phyloP scores from a whole-genome alignment of 2,113 vertebrate genomes.

The Asarcornis scutulata region DNA sequence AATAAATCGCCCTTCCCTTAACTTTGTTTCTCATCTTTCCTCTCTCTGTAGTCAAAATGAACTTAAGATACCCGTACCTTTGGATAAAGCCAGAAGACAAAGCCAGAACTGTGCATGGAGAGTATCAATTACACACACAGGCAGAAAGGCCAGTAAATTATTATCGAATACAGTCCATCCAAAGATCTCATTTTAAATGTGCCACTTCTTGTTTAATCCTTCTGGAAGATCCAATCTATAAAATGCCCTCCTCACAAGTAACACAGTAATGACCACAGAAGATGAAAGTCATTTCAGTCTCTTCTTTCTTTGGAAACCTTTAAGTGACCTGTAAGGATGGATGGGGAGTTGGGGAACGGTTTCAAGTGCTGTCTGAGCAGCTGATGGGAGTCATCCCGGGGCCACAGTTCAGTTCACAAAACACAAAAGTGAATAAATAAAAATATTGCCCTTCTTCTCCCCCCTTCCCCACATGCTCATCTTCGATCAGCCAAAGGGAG shows the following conservation, averaged over 20 bases:
- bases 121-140: background rate
- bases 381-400: background rate
- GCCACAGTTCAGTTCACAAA: background rate
- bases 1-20: background rate
- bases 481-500: background rate
- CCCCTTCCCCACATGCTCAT: background rate
- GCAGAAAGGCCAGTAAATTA: constrained; percentile 21
- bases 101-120: background rate
- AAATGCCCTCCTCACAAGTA: constrained; percentile 14
- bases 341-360: background rate
- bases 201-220: constrained; percentile 51
- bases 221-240: constrained; percentile 35
- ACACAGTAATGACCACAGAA: background rate
- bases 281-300: constrained; percentile 28
- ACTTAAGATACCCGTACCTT: background rate
- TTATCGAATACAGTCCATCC: constrained; percentile 13
- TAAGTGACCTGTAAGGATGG: background rate
- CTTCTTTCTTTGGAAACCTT: background rate
- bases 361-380: background rate
- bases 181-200: constrained; percentile 49
- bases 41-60: background rate
- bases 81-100: background rate
- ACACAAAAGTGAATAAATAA: background rate
- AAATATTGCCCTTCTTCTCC: background rate
- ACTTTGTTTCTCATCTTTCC: background rate